A percentile compares a stretch with the other conserved stretches of the same genome.
These are phyloP conservation scores for Gobius niger DNA, from an alignment of 2,113 vertebrate species.

Conservation along the genomic window DNA sequence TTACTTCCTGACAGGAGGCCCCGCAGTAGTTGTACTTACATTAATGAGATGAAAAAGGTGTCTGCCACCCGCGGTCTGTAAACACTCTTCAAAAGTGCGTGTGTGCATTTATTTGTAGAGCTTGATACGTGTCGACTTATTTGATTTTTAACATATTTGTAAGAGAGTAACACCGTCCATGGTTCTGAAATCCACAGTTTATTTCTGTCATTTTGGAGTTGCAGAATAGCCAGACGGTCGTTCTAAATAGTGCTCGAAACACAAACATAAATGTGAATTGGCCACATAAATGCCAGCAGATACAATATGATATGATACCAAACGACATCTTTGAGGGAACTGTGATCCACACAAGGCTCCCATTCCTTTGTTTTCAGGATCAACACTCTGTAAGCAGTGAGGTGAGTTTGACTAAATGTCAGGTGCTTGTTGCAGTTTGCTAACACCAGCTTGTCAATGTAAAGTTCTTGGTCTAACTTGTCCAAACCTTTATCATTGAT, in stretches of 20 bases:
- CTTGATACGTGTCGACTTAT: background rate
- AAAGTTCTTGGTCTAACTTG: too few species aligned
- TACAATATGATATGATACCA: background rate
- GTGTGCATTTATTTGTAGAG: background rate
- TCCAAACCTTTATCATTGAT: too few species aligned
- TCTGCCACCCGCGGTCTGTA: background rate
- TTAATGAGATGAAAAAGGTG: conserved; percentile 3
- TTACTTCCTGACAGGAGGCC: background rate
- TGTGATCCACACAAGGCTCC: too few species aligned
- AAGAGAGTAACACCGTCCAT: background rate
- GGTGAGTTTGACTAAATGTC: too few species aligned
- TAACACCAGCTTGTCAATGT: too few species aligned
- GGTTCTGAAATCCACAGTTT: background rate
- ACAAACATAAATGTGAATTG: background rate
- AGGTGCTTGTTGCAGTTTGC: too few species aligned
- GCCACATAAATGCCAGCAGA: background rate
- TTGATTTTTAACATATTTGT: too few species aligned
- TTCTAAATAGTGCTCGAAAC: too few species aligned
- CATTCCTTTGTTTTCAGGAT: too few species aligned
- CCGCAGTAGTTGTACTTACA: conserved; percentile 1
- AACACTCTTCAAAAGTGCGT: background rate
- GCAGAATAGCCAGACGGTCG: background rate
- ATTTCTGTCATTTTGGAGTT: background rate
- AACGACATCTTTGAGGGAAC: too few species aligned
- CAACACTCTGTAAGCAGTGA: too few species aligned